Evolutionary conservation across 2,797 vertebrate genomes (phyloP).

Genomic region (Mallotus villosus): DNA sequence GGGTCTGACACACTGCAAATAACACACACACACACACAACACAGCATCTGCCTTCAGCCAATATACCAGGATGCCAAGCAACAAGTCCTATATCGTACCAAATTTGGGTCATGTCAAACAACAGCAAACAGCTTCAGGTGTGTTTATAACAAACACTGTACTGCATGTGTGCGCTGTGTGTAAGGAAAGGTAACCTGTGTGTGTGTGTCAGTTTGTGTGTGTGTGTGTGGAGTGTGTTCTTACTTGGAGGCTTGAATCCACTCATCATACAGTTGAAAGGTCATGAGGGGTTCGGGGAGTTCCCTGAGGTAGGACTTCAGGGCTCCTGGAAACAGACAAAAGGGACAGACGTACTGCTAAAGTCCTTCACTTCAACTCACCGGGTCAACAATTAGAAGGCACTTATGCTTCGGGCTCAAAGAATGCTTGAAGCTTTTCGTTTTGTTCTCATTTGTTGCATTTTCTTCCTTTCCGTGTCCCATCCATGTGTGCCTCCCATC

Average conservation of each 20-base stretch:
- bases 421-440: constrained; percentile 6
- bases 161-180: background rate
- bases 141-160: background rate
- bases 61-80: background rate
- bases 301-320: constrained; percentile 97
- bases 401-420: background rate
- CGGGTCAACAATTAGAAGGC: background rate
- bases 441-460: too few relatives aligned
- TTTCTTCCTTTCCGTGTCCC: background rate
- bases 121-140: background rate
- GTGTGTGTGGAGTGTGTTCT: constrained; percentile 39
- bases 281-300: constrained; percentile 95
- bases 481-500: too few relatives aligned
- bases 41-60: background rate
- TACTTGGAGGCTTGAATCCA: constrained; percentile 93
- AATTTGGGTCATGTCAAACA: background rate
- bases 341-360: background rate
- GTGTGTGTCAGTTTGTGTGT: background rate
- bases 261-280: constrained; percentile 89
- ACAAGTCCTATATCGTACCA: too few relatives aligned
- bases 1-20: constrained; percentile 85
- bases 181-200: background rate
- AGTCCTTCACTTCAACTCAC: background rate
- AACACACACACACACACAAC: constrained; percentile 14
- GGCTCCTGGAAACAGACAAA: constrained; percentile 79